Evolutionary conservation across 2,888 invertebrate species (phyloP).

Genomic region (Xestobium rufovillosum): DNA sequence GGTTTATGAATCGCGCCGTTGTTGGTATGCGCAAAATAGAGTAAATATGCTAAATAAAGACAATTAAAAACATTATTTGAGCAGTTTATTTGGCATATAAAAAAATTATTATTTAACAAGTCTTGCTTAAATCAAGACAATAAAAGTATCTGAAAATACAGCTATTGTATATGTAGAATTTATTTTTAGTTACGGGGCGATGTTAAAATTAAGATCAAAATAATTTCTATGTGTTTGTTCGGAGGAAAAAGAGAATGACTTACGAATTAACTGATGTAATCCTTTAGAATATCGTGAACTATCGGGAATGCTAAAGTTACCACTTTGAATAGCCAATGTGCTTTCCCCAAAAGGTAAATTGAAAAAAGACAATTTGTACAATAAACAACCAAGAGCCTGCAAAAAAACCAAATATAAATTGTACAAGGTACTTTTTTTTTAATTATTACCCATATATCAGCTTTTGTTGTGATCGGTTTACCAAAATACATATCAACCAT

Average conservation of each 20-base stretch:
- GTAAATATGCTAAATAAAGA: conserved; percentile 15
- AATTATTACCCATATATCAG: conserved; percentile 72
- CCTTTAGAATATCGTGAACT: conserved; percentile 64
- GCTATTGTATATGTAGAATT: too few relatives aligned
- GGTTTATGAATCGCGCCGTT: background rate
- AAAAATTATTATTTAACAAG: too few relatives aligned
- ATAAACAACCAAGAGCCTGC: conserved; percentile 77
- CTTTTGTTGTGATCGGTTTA: conserved; percentile 74
- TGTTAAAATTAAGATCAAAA: too few relatives aligned
- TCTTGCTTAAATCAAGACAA: too few relatives aligned
- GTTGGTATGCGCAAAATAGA: conserved; percentile 7
- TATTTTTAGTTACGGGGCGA: too few relatives aligned
- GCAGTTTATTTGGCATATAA: too few relatives aligned
- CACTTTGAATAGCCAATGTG: conserved; percentile 85
- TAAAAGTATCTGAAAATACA: too few relatives aligned
- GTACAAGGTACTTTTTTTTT: background rate
- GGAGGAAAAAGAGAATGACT: too few relatives aligned
- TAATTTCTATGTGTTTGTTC: too few relatives aligned
- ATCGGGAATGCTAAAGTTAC: conserved; percentile 78
- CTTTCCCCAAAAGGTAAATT: conserved; percentile 86
- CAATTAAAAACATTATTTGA: too few relatives aligned
- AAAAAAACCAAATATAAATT: conserved; percentile 27
- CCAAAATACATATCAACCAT: conserved; percentile 88
- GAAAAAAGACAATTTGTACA: conserved; percentile 86
- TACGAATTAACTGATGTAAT: conserved; percentile 67